A percentile compares a stretch with the other conserved stretches of the same genome.
phyloP scores from a whole-genome alignment of 1,140 invertebrate genomes.

The Drosophila ironensis region DNA sequence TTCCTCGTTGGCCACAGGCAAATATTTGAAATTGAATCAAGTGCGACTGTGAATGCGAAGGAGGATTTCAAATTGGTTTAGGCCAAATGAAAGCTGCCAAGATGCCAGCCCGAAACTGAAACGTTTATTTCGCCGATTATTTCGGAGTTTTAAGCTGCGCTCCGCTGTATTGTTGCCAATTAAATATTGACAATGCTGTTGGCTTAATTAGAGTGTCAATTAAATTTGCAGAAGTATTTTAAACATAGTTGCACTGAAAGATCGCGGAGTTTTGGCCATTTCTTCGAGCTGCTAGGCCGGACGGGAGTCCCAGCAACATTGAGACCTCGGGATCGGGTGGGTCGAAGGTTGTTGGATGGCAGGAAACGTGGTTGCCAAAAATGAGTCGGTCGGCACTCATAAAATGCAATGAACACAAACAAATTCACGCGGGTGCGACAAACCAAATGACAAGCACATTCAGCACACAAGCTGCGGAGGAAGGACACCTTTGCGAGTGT shows the following conservation, averaged over 20 bases:
- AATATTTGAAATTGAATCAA: slow-evolving; percentile 44
- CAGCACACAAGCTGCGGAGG: slow-evolving; percentile 9
- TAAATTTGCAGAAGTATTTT: too few species aligned
- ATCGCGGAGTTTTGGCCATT: too few species aligned
- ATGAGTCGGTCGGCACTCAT: slow-evolving; percentile 53
- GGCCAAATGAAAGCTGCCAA: slow-evolving; percentile 19
- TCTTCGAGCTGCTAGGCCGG: too few species aligned
- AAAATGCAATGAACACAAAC: slow-evolving; percentile 80
- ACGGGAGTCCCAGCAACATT: slow-evolving; percentile 28
- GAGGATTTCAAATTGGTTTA: slow-evolving; percentile 28
- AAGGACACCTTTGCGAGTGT: slow-evolving; percentile 16
- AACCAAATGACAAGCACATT: slow-evolving; percentile 77
- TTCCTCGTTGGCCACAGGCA: slow-evolving; percentile 5
- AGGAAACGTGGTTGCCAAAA: slow-evolving; percentile 56
- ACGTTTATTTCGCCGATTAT: background rate
- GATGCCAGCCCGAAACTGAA: slow-evolving; percentile 1
- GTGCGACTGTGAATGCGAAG: slow-evolving; percentile 26
- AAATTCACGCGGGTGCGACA: slow-evolving; percentile 77
- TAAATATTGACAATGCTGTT: background rate
- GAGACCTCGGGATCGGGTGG: slow-evolving; percentile 27
- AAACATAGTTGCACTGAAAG: too few species aligned
- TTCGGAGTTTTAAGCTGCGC: too few species aligned
- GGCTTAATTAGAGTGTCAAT: background rate
- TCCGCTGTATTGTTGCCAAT: background rate
- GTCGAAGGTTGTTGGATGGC: background rate